Conservation (phyloP, 2,113 vertebrate species). For the Mesoclemmys tuberculata region DNA sequence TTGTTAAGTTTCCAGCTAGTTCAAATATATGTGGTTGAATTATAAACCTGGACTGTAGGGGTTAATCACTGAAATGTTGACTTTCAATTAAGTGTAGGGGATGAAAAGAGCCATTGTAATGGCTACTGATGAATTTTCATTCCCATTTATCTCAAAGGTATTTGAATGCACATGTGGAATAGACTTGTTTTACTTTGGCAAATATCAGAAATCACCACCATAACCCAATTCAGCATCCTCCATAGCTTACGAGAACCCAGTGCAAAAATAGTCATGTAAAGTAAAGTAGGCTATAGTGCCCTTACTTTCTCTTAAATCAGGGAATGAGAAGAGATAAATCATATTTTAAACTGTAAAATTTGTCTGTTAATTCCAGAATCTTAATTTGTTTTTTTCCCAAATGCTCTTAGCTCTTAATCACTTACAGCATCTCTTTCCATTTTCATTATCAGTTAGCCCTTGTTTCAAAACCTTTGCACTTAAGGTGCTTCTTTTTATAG, state of each 20-base stretch:
- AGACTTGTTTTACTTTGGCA: neutral
- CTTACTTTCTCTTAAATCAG: neutral
- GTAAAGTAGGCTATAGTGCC: neutral
- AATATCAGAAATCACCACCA: neutral
- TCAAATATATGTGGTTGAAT: neutral
- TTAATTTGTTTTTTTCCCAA: slow-evolving; percentile 44
- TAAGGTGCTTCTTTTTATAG: slow-evolving; percentile 25
- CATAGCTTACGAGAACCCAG: neutral
- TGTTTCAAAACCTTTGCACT: slow-evolving; percentile 35
- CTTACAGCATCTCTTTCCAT: slow-evolving; percentile 3
- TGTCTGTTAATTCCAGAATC: slow-evolving; percentile 22
- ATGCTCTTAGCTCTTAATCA: slow-evolving; percentile 27
- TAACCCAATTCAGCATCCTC: neutral
- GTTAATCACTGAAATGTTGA: neutral
- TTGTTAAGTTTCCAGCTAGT: neutral
- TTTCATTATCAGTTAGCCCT: neutral
- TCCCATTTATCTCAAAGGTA: neutral
- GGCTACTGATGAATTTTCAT: neutral
- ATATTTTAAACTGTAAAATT: slow-evolving; percentile 24
- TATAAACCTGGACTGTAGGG: neutral
- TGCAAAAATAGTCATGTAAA: neutral
- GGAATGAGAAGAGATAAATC: neutral
- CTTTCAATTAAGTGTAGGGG: neutral
- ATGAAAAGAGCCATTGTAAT: neutral
- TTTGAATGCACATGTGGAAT: neutral